Conservation (phyloP, 2,888 invertebrate species). For the Theretra japonica region DNA sequence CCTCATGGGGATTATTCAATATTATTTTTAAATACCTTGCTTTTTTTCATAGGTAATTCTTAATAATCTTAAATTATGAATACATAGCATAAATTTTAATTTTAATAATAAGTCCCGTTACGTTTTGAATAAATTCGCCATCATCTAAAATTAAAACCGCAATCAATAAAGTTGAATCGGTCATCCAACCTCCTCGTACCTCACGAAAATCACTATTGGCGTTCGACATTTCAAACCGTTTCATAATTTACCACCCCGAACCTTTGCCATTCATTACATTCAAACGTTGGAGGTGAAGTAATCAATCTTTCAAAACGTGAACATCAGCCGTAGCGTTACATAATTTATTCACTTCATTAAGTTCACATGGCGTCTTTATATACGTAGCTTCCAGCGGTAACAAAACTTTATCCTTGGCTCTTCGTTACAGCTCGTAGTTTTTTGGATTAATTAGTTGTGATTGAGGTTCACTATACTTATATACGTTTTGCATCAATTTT, state of each 20-base stretch:
- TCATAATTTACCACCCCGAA: conserved; percentile 2
- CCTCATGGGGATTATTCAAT: too few relatives aligned
- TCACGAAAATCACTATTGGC: not conserved
- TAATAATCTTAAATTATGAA: too few relatives aligned
- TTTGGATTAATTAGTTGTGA: not conserved
- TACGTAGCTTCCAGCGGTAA: conserved; percentile 1
- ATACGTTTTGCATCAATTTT: too few relatives aligned
- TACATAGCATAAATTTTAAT: too few relatives aligned
- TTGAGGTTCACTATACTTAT: too few relatives aligned
- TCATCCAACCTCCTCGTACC: not conserved
- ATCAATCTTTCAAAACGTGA: conserved; percentile 29
- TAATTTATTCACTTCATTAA: conserved; percentile 31
- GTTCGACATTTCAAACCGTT: not conserved
- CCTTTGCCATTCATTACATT: conserved; percentile 9
- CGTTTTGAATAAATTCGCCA: not conserved
- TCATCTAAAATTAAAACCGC: not conserved
- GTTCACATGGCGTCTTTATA: conserved; percentile 26
- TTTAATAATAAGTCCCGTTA: too few relatives aligned
- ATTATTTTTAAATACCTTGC: too few relatives aligned
- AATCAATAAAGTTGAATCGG: not conserved
- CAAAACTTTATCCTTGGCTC: conserved; percentile 10
- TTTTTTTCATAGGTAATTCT: too few relatives aligned
- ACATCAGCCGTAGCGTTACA: conserved; percentile 23
- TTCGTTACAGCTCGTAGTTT: not conserved
- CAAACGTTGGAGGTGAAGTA: conserved; percentile 8